A percentile compares a stretch with the other conserved stretches of the same genome.
These are phyloP conservation scores for Choristoneura rosaceana DNA, from an alignment of 2,888 invertebrate species.

Conservation along the genomic window DNA sequence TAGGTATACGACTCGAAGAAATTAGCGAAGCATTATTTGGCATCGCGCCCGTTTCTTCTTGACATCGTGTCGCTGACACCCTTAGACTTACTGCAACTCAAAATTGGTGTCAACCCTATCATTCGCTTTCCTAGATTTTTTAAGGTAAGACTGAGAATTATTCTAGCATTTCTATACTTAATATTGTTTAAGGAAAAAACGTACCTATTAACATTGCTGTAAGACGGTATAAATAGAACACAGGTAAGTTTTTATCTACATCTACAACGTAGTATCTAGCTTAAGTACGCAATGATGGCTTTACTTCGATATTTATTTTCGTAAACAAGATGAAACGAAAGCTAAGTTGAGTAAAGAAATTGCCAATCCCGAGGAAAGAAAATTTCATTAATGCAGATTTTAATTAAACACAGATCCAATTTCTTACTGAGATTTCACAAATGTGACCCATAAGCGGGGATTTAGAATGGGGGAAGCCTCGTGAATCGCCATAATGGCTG, in stretches of 20 bases:
- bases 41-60: conserved; percentile 93
- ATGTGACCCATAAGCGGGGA: conserved; percentile 41
- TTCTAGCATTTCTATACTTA: no score
- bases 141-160: conserved; percentile 84
- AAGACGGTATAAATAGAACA: no score
- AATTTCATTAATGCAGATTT: conserved; percentile 13
- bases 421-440: conserved; percentile 36
- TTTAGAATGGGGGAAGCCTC: conserved; percentile 27
- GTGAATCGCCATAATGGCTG: conserved; percentile 41
- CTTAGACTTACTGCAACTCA: conserved; percentile 94
- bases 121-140: conserved; percentile 95
- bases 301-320: no score
- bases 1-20: conserved; percentile 96
- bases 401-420: conserved; percentile 35
- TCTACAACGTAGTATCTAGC: no score
- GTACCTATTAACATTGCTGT: no score
- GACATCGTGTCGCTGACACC: conserved; percentile 94
- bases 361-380: not conserved
- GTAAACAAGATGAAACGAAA: not conserved
- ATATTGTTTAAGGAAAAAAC: no score
- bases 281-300: no score
- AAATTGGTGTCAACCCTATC: conserved; percentile 93
- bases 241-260: no score
- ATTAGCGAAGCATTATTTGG: conserved; percentile 94
- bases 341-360: not conserved